Conservation (phyloP, 2,113 vertebrate genomes). For the Phasianus colchicus region DNA sequence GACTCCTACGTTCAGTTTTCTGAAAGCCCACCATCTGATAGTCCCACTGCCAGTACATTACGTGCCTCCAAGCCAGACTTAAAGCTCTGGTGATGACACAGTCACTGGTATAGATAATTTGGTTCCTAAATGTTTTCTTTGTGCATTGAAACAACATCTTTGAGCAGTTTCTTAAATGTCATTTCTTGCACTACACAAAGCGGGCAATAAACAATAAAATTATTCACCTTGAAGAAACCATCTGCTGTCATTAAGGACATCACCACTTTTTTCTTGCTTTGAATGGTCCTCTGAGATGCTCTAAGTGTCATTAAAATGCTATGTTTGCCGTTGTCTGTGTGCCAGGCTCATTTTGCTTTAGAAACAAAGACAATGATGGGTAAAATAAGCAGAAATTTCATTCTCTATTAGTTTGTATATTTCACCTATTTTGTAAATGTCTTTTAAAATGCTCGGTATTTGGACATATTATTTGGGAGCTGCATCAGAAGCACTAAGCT, state of each 20-base stretch:
- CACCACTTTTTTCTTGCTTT: neutral
- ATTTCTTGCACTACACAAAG: neutral
- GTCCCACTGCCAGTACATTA: neutral
- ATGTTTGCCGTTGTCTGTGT: neutral
- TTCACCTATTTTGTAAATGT: neutral
- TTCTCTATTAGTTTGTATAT: neutral
- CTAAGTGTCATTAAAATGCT: slow-evolving; percentile 22
- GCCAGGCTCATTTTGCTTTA: neutral
- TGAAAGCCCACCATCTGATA: neutral
- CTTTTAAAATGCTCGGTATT: rapidly evolving
- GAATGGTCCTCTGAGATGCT: slow-evolving; percentile 42
- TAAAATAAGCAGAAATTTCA: slow-evolving; percentile 28
- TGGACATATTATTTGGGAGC: neutral
- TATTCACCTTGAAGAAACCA: slow-evolving; percentile 74
- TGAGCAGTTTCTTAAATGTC: slow-evolving; percentile 48
- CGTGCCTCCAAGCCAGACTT: neutral
- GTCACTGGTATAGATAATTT: slow-evolving; percentile 56
- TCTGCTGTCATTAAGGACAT: slow-evolving; percentile 64
- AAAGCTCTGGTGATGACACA: slow-evolving; percentile 19
- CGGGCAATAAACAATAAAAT: slow-evolving; percentile 65
- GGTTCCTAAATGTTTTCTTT: slow-evolving; percentile 55
- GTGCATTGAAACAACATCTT: slow-evolving; percentile 9
- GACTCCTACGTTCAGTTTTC: neutral
- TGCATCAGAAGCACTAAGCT: rapidly evolving
- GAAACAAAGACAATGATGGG: neutral